Conservation (phyloP, 2,113 vertebrate species). For the Ondatra zibethicus region DNA sequence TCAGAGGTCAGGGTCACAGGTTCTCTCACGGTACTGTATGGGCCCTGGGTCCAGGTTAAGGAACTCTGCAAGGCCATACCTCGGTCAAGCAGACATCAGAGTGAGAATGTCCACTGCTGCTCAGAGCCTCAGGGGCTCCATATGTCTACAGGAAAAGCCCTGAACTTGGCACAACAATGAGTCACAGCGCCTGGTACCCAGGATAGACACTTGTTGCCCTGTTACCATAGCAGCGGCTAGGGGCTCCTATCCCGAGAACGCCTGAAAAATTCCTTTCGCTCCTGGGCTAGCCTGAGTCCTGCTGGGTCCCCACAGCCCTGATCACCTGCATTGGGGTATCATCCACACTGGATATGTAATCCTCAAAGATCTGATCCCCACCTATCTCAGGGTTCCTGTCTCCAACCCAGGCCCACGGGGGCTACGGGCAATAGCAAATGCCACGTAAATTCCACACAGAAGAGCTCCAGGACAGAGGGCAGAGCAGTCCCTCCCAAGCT, state of each 20-base stretch:
- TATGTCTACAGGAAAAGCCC: background rate
- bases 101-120: background rate
- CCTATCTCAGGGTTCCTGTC: background rate
- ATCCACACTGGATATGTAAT: rapidly evolving
- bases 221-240: background rate
- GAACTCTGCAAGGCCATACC: background rate
- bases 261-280: rapidly evolving
- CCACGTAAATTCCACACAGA: rapidly evolving
- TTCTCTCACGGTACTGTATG: rapidly evolving
- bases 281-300: background rate
- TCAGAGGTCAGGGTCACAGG: rapidly evolving
- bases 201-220: background rate
- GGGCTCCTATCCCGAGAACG: too few species aligned
- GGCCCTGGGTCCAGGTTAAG: too few species aligned
- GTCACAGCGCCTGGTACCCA: background rate
- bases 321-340: rapidly evolving
- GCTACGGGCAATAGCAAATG: background rate
- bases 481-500: background rate
- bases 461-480: background rate
- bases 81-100: rapidly evolving
- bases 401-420: background rate
- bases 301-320: background rate
- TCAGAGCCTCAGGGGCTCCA: background rate
- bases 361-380: background rate
- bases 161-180: background rate